Base-by-base conservation (phyloP, 1,140 invertebrate genomes). In the Halyomorpha halys region DNA sequence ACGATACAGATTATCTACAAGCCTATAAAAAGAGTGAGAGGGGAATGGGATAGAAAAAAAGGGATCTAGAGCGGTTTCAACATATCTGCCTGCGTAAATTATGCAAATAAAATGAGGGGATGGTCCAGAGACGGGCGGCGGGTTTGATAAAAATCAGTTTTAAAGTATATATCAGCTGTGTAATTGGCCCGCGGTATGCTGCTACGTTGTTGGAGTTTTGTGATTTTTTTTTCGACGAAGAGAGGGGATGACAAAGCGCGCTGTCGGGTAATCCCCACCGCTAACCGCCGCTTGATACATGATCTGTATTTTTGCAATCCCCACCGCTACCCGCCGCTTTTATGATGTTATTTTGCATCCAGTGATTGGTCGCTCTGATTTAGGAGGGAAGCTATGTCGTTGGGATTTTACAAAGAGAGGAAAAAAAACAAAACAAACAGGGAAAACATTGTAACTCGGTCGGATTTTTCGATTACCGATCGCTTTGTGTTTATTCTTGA, bases 331-430 rank as follows among this genome's bases (percentile, higher is more conserved):
- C 23, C 23, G 2, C n/a, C 39, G 59, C 16, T 61, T 61, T 61
- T 61, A 61, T 61, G 27, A 34, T 44, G 59, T 61, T 61, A 61
- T 61, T 61, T 61, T 61, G 59, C 59, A 61, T 61, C 23, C 19
- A 11, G 8, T 61, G 49, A 53, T 53, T 53, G 49, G 18, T 39
- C 18, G 18, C 18, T 19, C 59, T 21, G 59, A 39, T 39, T 39
- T 39, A 39, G 34, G 34, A 13, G 34, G 1, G 27, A 4, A 30
- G 27, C 34, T 11, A 8, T 30, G 27, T 30, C 27, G 27, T 30
- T 30, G 6, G 34, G 34, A 39, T 39, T 39, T 39, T 30, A 30
- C 27, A 3, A 8, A 30, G 27, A 30, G 27, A 30, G 8, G 8
- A 30, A 30, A 39, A 39, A 39, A 39, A 39, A 39, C 5, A 13